These are phyloP conservation scores for Drosophila tani DNA, from an alignment of 1,140 invertebrate genomes.

Conservation along the genomic window DNA sequence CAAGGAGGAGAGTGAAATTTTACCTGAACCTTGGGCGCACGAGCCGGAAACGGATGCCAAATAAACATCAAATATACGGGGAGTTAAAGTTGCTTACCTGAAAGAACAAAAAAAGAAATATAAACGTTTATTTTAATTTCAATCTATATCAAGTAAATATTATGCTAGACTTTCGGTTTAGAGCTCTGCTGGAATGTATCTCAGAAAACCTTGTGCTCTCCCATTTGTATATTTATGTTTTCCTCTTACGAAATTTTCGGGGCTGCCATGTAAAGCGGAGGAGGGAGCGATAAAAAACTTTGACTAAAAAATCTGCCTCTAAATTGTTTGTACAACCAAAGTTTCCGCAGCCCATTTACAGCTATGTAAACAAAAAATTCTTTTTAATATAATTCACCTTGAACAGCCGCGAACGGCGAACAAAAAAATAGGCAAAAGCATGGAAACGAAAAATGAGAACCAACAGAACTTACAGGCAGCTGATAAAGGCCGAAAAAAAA, in stretches of 20 bases:
- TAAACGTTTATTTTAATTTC: slow-evolving; percentile 26
- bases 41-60: slow-evolving; percentile 5
- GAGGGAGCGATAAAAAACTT: slow-evolving; percentile 11
- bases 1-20: neutral
- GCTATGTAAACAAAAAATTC: slow-evolving; percentile 49
- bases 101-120: slow-evolving; percentile 25
- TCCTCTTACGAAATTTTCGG: slow-evolving; percentile 34
- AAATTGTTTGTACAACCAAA: slow-evolving; percentile 42
- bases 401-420: slow-evolving; percentile 22
- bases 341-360: slow-evolving; percentile 52
- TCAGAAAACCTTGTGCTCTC: slow-evolving; percentile 26
- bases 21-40: slow-evolving; percentile 12
- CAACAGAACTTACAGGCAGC: slow-evolving; percentile 50
- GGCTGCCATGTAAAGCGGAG: slow-evolving; percentile 37
- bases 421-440: slow-evolving; percentile 14
- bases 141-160: slow-evolving; percentile 29
- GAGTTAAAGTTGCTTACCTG: slow-evolving; percentile 42
- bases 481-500: slow-evolving; percentile 31
- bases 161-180: slow-evolving; percentile 1
- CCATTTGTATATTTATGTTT: slow-evolving; percentile 31
- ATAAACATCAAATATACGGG: slow-evolving; percentile 8
- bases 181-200: neutral
- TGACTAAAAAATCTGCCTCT: slow-evolving; percentile 25
- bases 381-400: slow-evolving; percentile 72
- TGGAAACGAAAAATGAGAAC: slow-evolving; percentile 19